A percentile compares a stretch with the other conserved stretches of the same genome.
These are phyloP conservation scores for Drosophila tsacasi DNA, from an alignment of 1,140 invertebrate genomes.

Conservation along the genomic window DNA sequence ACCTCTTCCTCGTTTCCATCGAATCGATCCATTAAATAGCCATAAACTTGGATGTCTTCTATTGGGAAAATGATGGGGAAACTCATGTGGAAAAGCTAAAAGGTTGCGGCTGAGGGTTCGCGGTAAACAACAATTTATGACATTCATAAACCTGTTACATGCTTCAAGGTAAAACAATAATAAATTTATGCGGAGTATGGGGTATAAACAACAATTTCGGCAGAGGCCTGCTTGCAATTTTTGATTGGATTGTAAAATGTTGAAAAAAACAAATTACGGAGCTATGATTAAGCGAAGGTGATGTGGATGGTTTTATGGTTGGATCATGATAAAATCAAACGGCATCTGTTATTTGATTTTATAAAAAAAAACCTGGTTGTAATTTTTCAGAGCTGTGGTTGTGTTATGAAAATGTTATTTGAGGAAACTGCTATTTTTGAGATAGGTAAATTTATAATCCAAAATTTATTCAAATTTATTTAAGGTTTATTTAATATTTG, in stretches of 20 bases:
- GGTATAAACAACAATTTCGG: constrained; percentile 60
- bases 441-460: neutral
- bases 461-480: neutral
- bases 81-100: constrained; percentile 59
- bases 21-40: constrained; percentile 69
- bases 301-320: constrained; percentile 18
- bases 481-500: neutral
- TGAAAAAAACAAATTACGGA: neutral
- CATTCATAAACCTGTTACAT: constrained; percentile 65
- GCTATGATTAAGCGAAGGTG: constrained; percentile 68
- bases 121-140: constrained; percentile 74
- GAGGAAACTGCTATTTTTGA: neutral
- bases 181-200: constrained; percentile 67
- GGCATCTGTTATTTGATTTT: constrained; percentile 16
- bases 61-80: constrained; percentile 13
- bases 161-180: constrained; percentile 74
- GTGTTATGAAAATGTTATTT: neutral
- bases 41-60: constrained; percentile 56
- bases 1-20: constrained; percentile 1
- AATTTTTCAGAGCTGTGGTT: neutral
- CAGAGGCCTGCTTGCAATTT: constrained; percentile 5
- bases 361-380: neutral
- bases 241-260: constrained; percentile 70
- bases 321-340: constrained; percentile 18
- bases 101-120: constrained; percentile 47